Base-by-base conservation (phyloP, 1,140 invertebrate genomes). In the Scaptomyza hsui region DNA sequence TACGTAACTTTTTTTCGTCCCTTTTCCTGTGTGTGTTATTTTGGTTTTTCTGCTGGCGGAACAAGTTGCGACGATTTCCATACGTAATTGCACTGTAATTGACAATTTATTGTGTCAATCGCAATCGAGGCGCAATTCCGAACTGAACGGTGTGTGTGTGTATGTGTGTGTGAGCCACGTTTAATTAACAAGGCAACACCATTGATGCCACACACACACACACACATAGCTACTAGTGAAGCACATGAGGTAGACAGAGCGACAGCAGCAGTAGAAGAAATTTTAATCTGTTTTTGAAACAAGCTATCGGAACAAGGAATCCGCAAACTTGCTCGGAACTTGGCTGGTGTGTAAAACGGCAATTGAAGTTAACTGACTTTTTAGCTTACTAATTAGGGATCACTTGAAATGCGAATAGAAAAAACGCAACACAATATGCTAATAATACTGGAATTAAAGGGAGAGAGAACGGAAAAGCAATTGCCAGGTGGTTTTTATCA, bases 61-160 rank as follows among this genome's bases (percentile, higher is more conserved):
- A 42, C 52, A 61, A 64, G 48, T 56, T 68, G 37, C 57, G 56
- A 44, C 82, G 78, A 88, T 88, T 88, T 88, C 82, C 82, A 88
- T 88, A 89, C 82, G 83, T 88, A 88, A 88, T 88, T 88, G 82
- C 82, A 88, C 78, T 78, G 82, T 88, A 88, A 88, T 88, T 88
- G 82, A 88, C 82, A 88, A 88, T 88, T 88, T 88, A 88, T 88
- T 88, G 82, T 88, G 82, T 88, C 82, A 88, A 88, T 88, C 82
- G 82, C 78, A 88, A 86, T 77, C 82, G 81, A 86, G 78, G 78
- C 83, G 74, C 78, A 86, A 68, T 74, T 67, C 77, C 81, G 65
- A 63, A 86, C 67, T 73, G 63, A 76, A 72, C 69, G 75, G 65
- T 72, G 75, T 79, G 63, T 75, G 75, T n/a, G n/a, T n/a, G n/a